Base-by-base conservation (phyloP, 2,113 vertebrate species). In the Sinocyclocheilus maitianheensis region DNA sequence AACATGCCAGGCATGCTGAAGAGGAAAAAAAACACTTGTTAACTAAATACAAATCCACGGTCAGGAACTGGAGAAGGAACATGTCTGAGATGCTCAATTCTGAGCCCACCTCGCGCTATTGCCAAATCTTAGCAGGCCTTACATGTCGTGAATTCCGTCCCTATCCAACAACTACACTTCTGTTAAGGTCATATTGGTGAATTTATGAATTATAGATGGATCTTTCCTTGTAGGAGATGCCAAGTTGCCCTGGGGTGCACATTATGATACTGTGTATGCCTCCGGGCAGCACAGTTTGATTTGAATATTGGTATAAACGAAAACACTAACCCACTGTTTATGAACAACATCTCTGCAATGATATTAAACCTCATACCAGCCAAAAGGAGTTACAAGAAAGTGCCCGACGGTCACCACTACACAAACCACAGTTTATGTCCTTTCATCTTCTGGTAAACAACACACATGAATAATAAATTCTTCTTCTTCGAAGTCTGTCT, bases 361-460 rank as follows among this genome's bases (percentile, higher is more conserved):
- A 77, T 87, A 87, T 89, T 89, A 89, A 85, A 85, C 77, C 69
- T 87, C 83, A 82, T 18, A 82, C 71, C 78, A 67, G 69, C 26
- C 18, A 63, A 85, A 55, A 62, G 48, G 71, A 80, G 81, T 76
- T 58, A 48, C 5, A n/a, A 53, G 46, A 75, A 74, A 74, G 62
- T 74, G 80, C 30, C 60, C 30, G 8, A n/a, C 67, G 1, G 83
- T 58, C 63, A 51, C 81, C 43, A 72, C 34, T 76, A 53, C 12
- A 77, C 74, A 63, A 83, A 86, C 85, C 53, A 76, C 84, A 48
- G 77, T 77, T 78, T 77, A 62, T 58, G 82, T 60, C n/a, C 16
- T 65, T 48, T 51, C 84, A 83, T 75, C 85, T 81, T 84, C 81
- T 78, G 69, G 81, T 87, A 86, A 89, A 88, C 60, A 85, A 88